phyloP scores from a whole-genome alignment of 2,113 vertebrate genomes.

The Cisticola juncidis region DNA sequence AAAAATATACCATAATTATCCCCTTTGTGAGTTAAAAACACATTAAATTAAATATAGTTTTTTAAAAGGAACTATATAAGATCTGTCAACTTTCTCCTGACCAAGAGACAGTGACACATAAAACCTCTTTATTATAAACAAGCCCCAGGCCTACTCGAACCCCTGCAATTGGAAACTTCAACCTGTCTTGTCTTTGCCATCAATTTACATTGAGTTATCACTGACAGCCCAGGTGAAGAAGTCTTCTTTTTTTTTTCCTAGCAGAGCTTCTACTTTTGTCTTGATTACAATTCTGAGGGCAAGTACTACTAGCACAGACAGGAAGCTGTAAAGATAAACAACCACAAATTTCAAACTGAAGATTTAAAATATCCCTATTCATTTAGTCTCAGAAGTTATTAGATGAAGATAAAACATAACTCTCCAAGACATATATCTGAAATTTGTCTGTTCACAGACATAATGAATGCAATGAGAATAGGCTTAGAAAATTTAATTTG shows the following conservation, averaged over 20 bases:
- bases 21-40: background rate
- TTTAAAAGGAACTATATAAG: background rate
- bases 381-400: background rate
- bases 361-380: background rate
- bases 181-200: background rate
- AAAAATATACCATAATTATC: background rate
- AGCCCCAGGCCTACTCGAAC: background rate
- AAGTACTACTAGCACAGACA: background rate
- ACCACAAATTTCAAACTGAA: background rate
- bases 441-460: background rate
- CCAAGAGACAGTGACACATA: background rate
- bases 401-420: background rate
- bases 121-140: background rate
- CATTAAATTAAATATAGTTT: background rate
- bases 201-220: background rate
- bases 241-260: background rate
- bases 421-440: background rate
- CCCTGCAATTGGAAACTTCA: background rate
- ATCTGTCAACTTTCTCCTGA: background rate
- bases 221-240: background rate
- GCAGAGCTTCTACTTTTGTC: background rate
- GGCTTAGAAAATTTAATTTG: background rate
- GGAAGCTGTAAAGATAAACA: background rate
- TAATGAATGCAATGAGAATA: background rate
- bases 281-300: background rate